A percentile compares a stretch with the other conserved stretches of the same genome.
phyloP scores from a whole-genome alignment of 1,140 invertebrate species.

The Zaprionus nigranus region DNA sequence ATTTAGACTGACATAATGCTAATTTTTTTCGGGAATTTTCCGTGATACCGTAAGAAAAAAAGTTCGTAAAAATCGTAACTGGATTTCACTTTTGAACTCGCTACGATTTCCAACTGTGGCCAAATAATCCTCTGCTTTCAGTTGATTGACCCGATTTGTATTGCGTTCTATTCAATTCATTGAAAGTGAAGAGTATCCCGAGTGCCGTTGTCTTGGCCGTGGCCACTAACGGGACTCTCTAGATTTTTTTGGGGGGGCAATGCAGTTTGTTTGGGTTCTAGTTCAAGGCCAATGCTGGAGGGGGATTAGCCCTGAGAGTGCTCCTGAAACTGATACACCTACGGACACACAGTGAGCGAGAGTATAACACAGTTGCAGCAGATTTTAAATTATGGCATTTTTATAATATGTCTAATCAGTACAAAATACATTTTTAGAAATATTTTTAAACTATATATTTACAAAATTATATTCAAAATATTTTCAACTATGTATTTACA shows the following conservation, averaged over 20 bases:
- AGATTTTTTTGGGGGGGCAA: background rate
- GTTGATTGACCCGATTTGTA: background rate
- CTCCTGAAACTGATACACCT: background rate
- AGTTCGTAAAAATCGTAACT: background rate
- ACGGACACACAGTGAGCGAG: background rate
- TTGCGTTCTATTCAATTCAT: background rate
- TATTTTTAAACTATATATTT: background rate
- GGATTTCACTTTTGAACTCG: background rate
- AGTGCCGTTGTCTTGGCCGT: background rate
- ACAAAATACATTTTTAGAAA: too few relatives aligned
- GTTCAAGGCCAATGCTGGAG: background rate
- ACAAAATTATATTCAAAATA: background rate
- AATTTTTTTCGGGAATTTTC: constrained; percentile 15
- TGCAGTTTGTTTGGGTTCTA: background rate
- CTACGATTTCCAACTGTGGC: background rate
- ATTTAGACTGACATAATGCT: constrained; percentile 52
- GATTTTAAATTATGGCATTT: background rate
- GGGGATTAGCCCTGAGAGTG: constrained; percentile 2
- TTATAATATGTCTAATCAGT: too few relatives aligned
- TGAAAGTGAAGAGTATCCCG: background rate
- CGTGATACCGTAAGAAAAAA: background rate
- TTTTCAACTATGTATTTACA: background rate
- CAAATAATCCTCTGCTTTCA: background rate
- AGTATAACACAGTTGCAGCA: background rate
- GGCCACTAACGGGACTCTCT: background rate